phyloP scores from a whole-genome alignment of 2,888 invertebrate species.

The Axea sp. region DNA sequence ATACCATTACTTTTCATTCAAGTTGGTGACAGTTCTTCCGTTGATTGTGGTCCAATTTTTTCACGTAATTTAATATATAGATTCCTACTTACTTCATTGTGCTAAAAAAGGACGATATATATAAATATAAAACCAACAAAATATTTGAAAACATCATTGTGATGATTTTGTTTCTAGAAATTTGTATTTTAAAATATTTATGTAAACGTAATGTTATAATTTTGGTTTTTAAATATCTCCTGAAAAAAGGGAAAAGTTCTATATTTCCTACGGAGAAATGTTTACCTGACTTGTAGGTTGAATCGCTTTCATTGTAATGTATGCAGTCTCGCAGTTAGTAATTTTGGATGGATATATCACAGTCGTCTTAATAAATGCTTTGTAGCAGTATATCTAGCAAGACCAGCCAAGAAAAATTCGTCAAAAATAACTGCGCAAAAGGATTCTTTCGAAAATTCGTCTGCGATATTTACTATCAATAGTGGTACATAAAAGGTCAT shows the following conservation, averaged over 20 bases:
- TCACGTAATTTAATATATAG: constrained; percentile 89
- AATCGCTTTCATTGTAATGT: constrained; percentile 89
- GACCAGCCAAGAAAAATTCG: constrained; percentile 95
- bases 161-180: too few species aligned
- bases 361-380: constrained; percentile 93
- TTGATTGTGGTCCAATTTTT: constrained; percentile 83
- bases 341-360: constrained; percentile 93
- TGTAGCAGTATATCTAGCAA: constrained; percentile 93
- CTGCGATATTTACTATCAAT: constrained; percentile 89
- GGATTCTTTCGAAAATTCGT: constrained; percentile 95
- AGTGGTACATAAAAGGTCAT: constrained; percentile 85
- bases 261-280: too few species aligned
- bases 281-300: constrained; percentile 82
- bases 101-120: constrained; percentile 76
- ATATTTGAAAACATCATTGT: too few species aligned
- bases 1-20: constrained; percentile 82
- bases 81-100: constrained; percentile 91
- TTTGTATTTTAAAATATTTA: too few species aligned
- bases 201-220: too few species aligned
- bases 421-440: constrained; percentile 97
- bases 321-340: constrained; percentile 89
- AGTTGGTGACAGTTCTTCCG: constrained; percentile 83
- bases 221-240: too few species aligned
- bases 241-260: too few species aligned
- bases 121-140: constrained; percentile 6